Conservation (phyloP, 35 echinoderm and acorn worm genomes). For the Lytechinus variegatus region DNA sequence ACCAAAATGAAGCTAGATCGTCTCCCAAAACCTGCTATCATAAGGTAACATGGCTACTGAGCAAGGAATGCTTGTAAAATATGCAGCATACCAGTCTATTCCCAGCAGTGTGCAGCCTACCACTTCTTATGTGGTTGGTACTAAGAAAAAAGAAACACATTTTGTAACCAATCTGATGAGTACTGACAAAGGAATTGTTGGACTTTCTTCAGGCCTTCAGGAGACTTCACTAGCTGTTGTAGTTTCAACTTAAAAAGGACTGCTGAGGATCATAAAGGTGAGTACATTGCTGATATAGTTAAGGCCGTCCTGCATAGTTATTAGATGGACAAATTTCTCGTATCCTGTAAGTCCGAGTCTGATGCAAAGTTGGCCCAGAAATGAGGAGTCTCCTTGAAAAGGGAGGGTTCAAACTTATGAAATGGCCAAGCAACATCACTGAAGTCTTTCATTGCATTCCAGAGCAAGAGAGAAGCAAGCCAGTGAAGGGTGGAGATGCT, state of each 20-base stretch:
- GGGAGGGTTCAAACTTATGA: slow-evolving; percentile 6
- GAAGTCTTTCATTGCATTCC: background rate
- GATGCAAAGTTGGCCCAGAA: slow-evolving; percentile 22
- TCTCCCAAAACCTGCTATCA: no score
- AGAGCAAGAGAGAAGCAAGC: slow-evolving; percentile 31
- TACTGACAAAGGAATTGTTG: no score
- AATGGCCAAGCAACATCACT: slow-evolving; percentile 20
- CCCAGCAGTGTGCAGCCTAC: no score
- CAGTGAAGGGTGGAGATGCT: background rate
- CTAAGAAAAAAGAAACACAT: no score
- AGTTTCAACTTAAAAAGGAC: slow-evolving; percentile 57
- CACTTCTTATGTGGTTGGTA: no score
- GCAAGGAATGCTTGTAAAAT: no score
- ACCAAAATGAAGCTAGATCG: no score
- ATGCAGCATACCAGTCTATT: no score
- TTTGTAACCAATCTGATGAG: no score
- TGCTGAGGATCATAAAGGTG: background rate
- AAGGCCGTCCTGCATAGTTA: slow-evolving; percentile 37
- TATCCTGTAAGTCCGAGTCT: background rate
- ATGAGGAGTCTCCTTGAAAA: slow-evolving; percentile 33
- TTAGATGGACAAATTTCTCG: slow-evolving; percentile 48
- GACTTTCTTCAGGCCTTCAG: slow-evolving; percentile 20
- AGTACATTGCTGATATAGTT: slow-evolving; percentile 6
- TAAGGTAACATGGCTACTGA: no score
- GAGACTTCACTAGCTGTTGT: slow-evolving; percentile 50